A percentile compares a stretch with the other conserved stretches of the same genome.
phyloP scores from a whole-genome alignment of 2,888 invertebrate species.

The Tetropium fuscum region DNA sequence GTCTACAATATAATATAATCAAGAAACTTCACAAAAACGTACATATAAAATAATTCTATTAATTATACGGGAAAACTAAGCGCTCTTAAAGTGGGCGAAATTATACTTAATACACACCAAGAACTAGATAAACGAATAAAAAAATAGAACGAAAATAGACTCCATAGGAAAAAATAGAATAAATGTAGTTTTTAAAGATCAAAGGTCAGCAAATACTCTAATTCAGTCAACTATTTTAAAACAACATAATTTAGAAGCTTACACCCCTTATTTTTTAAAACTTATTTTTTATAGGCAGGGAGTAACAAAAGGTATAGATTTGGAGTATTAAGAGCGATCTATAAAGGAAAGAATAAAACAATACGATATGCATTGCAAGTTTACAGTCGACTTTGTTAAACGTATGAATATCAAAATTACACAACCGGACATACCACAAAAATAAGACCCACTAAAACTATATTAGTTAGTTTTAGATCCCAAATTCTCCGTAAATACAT shows the following conservation, averaged over 20 bases:
- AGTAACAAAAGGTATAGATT: not conserved
- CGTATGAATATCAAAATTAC: not conserved
- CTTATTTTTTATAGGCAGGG: constrained; percentile 4
- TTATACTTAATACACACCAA: not conserved
- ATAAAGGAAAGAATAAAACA: not conserved
- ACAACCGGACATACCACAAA: not conserved
- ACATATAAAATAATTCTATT: constrained; percentile 4
- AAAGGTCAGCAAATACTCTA: not conserved
- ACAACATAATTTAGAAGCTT: not conserved
- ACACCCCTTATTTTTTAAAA: constrained; percentile 9
- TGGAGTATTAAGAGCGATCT: not conserved
- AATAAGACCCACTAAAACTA: constrained; percentile 1
- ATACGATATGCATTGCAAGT: not conserved
- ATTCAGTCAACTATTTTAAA: not conserved
- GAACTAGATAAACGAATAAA: constrained; percentile 1
- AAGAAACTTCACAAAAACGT: too few relatives aligned
- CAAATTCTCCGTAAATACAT: too few relatives aligned
- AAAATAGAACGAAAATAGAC: constrained; percentile 1
- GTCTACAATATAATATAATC: too few relatives aligned
- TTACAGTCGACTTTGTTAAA: not conserved
- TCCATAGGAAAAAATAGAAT: constrained; percentile 5
- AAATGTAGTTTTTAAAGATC: not conserved
- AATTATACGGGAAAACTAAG: not conserved
- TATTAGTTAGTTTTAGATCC: not conserved
- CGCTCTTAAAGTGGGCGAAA: constrained; percentile 7